These are phyloP conservation scores for Diorhabda carinulata DNA, from an alignment of 1,140 invertebrate genomes.

Conservation along the genomic window DNA sequence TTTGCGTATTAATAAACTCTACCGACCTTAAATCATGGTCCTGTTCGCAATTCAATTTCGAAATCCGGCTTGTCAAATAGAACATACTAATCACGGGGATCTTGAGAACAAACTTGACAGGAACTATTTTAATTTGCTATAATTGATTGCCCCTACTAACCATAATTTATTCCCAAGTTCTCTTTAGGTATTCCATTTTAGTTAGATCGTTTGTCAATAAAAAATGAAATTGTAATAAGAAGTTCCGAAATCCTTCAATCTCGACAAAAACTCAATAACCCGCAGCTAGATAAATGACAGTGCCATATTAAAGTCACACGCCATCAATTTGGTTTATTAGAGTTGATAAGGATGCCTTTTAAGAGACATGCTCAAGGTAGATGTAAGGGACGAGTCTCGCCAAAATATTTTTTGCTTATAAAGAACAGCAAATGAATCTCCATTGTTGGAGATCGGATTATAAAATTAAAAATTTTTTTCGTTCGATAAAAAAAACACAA, in stretches of 20 bases:
- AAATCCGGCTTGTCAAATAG: no score
- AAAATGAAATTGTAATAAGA: slow-evolving; percentile 1
- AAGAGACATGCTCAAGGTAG: neutral
- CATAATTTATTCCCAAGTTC: neutral
- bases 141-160: neutral
- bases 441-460: neutral
- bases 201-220: neutral
- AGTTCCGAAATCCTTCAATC: slow-evolving; percentile 14
- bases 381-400: no score
- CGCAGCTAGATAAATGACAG: slow-evolving; percentile 29
- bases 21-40: no score
- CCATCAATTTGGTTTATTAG: slow-evolving; percentile 36
- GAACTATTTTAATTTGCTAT: neutral
- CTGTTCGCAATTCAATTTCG: no score
- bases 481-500: neutral
- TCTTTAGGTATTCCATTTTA: neutral
- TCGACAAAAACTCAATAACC: slow-evolving; percentile 34
- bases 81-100: no score
- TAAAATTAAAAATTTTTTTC: neutral
- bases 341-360: neutral
- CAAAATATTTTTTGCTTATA: no score
- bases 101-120: no score
- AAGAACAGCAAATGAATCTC: neutral
- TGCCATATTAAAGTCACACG: slow-evolving; percentile 31
- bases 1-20: slow-evolving; percentile 7